Base-by-base conservation (phyloP, 2,113 vertebrate species). In the Takifugu bimaculatus region DNA sequence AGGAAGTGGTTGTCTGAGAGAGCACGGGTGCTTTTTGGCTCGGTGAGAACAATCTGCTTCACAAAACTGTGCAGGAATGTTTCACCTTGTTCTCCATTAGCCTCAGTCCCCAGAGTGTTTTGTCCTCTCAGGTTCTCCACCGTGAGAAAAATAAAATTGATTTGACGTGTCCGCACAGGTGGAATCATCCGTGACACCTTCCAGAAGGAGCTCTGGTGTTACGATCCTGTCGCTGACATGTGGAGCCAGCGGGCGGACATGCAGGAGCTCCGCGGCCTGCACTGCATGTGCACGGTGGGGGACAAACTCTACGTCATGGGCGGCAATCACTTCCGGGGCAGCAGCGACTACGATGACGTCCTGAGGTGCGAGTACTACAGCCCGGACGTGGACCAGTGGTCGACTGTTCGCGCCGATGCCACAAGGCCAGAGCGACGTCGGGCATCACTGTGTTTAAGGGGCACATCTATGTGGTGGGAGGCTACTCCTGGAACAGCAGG, bases 401-500 rank as follows among this genome's bases (percentile, higher is more conserved):
- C 89, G 2, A 65, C 69, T n/a, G 74, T 90, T 92, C 66, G 87
- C 91, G 0, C 77, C 92, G 3, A 92, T 93, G 91, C 85, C 90
- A 0, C 72, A 87, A 4, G 91, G 92, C 0, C 92, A 93, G 75
- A 93, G 92, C 5, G 91, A 92, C 2, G 89, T 92, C 0, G 92
- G 92, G 92, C 0, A 88, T 93, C 65, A 85, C 92, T 0, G 90
- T 92, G 63, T 92, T 91, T 57, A 66, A 87, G 13, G 89, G 78
- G 20, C 81, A 81, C 60, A 78, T 93, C 64, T 93, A 91, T 3
- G 92, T 93, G 63, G 90, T 92, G 48, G 92, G 92, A 0, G 92
- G 92, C 4, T 93, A 93, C 25, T 92, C 91, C 25, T 93, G 92
- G 92, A 93, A 93, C 87, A 93, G 88, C 79, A 82, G 89, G 1